Evolutionary conservation across 2,113 vertebrate genomes (phyloP).

Genomic region (Australoheros scitulus): DNA sequence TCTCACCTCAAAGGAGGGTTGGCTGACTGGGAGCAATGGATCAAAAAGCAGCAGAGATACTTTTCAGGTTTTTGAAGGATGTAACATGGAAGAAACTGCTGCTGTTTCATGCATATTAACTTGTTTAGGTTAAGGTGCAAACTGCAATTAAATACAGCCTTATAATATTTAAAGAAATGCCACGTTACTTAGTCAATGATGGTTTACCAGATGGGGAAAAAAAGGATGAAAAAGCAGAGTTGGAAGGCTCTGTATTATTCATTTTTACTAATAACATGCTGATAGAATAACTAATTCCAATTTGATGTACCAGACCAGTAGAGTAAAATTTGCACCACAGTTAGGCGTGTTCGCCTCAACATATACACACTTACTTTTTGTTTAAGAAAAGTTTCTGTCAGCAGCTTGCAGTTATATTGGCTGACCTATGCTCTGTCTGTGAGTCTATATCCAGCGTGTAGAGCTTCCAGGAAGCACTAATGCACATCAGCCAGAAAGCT

Average conservation of each 20-base stretch:
- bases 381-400: constrained; percentile 10
- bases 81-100: background rate
- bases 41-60: background rate
- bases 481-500: constrained; percentile 42
- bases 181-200: background rate
- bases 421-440: constrained; percentile 5
- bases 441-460: constrained; percentile 46
- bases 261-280: too few relatives aligned
- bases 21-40: background rate
- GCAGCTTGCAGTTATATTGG: constrained; percentile 14
- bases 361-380: background rate
- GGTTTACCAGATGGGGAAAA: background rate
- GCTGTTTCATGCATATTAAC: background rate
- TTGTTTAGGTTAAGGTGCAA: background rate
- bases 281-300: background rate
- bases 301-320: background rate
- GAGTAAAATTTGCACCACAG: background rate
- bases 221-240: background rate
- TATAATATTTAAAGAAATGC: background rate
- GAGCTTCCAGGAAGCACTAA: constrained; percentile 59
- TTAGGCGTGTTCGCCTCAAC: background rate
- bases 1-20: constrained; percentile 8
- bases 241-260: background rate
- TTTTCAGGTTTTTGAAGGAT: background rate
- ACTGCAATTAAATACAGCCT: background rate